A percentile compares a stretch with the other conserved stretches of the same genome.
Evolutionary conservation across 1,140 invertebrate species (phyloP).

Genomic region (Drosophila lacteicornis): DNA sequence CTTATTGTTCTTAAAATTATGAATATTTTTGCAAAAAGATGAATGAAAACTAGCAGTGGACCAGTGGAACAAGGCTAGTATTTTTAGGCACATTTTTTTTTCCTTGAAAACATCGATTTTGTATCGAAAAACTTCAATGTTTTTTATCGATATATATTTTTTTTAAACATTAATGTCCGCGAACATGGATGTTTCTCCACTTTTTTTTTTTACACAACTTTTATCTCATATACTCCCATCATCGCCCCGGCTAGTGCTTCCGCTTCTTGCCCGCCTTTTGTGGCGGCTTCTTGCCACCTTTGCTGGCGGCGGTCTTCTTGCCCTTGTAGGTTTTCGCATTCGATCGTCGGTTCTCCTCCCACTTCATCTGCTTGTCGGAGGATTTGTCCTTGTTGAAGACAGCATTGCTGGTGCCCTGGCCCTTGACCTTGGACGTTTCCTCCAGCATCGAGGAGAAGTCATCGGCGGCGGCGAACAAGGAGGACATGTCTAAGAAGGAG

Average conservation of each 20-base stretch:
- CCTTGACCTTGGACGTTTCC: slow-evolving; percentile 88
- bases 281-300: background rate
- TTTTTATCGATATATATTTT: no score
- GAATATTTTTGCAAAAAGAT: no score
- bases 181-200: no score
- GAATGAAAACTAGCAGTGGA: no score
- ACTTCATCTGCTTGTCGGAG: slow-evolving; percentile 88
- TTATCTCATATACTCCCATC: background rate
- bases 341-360: slow-evolving; percentile 87
- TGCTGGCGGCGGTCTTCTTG: slow-evolving; percentile 43
- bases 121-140: no score
- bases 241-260: slow-evolving; percentile 49
- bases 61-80: no score
- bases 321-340: slow-evolving; percentile 73
- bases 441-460: slow-evolving; percentile 90
- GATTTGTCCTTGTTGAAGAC: slow-evolving; percentile 89
- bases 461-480: slow-evolving; percentile 90
- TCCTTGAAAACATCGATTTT: no score
- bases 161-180: no score
- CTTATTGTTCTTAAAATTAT: no score
- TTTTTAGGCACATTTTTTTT: no score
- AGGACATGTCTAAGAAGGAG: slow-evolving; percentile 83
- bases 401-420: slow-evolving; percentile 88
- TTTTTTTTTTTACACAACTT: slow-evolving; percentile 26
- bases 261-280: slow-evolving; percentile 60